Base-by-base conservation (phyloP, 2,113 vertebrate species). In the Festucalex cinctus region DNA sequence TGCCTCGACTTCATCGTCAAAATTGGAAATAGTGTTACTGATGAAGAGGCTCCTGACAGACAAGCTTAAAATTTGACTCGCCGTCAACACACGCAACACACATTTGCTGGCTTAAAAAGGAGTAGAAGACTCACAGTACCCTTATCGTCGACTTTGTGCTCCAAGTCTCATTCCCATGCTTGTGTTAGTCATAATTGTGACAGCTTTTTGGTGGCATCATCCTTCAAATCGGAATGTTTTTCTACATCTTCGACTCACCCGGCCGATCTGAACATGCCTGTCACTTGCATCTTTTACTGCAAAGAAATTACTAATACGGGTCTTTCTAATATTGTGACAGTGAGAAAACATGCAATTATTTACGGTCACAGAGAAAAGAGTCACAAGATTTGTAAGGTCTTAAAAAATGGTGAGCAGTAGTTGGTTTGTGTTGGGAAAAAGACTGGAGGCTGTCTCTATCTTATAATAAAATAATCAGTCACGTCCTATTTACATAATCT, bases 401-500 rank as follows among this genome's bases (percentile, higher is more conserved):
- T 32, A 61, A 19, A 57, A 28, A 36, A 22, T 14, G 3, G 3
- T 16, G 0, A 24, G 28, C 19, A 57, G 32, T 16, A 2, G 9
- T 26, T 28, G 9, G 16, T n/a, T 26, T 12, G 20, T 22, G 5
- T 9, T 26, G 24, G 19, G 6, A n/a, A 46, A 28, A 51, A 32
- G 36, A 39, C 24, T 68, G 8, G 43, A 17, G 0, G 54, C 53
- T 19, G 28, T 60, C 28, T 1, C 4, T 60, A 35, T 70, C 60
- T 24, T 64, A 54, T 68, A 53, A 69, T 41, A 59, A 57, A 60
- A 71, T 82, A 82, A 88, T 83, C 61, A 67, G 58, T 73, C 48
- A 72, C 66, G 74, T 86, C 84, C 80, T 87, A 77, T 87, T 86
- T 84, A 80, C 76, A 84, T 80, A 74, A 83, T 84, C 46, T 53